Base-by-base conservation (phyloP, 2,888 invertebrate genomes). In the Conchocele bisecta region DNA sequence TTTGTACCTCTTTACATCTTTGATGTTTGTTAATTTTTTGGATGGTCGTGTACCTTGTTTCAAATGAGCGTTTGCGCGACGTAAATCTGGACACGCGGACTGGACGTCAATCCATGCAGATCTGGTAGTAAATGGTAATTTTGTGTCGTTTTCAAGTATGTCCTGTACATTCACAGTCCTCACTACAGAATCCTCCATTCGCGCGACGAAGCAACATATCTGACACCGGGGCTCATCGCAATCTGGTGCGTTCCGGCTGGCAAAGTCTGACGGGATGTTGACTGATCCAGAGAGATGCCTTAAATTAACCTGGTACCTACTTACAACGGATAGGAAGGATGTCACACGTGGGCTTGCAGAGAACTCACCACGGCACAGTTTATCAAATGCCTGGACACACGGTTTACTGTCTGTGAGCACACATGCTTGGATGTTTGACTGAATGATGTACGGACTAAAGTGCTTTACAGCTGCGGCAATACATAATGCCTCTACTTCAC, bases 11-110 rank as follows among this genome's bases (percentile, higher is more conserved):
- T 81, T 82, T 1, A 78, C 72, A 29, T 80, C 75, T 51, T 60
- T 70, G 13, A 81, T 61, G 41, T 79, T 82, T 0, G 78, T 81
- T 1, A 74, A 24, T 39, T 81, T 82, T 35, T 76, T 79, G 5
- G 77, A 83, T 0, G 83, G 83, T 4, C 79, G 58, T 0, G 83
- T 83, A 6, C 81, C 81, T 31, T 83, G 83, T 15, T 48, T 57
- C 1, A 82, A 63, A 42, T 79, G 79, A 7, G 82, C 78, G 35
- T 71, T 64, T 5, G 73, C 73, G 2, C 74, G 61, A 2, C 81
- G 51, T 6, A 83, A 46, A 51, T 84, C 83, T 15, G 79, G 58
- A 39, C 82, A 82, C 24, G 71, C 60, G 2, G 63, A 50, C 17
- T 84, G 83, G 5, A 77, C 65, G 24, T 42, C 42, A 15, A 48